Base-by-base conservation (phyloP, 2,888 invertebrate genomes). In the Pseudeuparius sepicola region DNA sequence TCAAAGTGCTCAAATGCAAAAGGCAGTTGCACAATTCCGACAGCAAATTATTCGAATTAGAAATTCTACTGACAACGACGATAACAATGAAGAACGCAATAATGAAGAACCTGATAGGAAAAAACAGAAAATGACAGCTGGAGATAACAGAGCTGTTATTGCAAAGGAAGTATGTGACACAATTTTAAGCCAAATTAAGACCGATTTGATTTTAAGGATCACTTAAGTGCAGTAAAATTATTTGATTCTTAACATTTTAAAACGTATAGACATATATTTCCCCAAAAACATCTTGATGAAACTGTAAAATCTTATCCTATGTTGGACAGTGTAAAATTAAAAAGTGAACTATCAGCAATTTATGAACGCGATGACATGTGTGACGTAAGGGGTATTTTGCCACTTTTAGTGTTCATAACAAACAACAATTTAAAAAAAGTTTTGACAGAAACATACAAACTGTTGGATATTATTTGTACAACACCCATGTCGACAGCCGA, bases 161-260 rank as follows among this genome's bases (percentile, higher is more conserved):
- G n/a, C n/a, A n/a, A n/a, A n/a, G n/a, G n/a, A n/a, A n/a, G n/a
- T n/a, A n/a, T n/a, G n/a, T n/a, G n/a, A n/a, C n/a, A n/a, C n/a
- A n/a, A n/a, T n/a, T n/a, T n/a, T n/a, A n/a, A n/a, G n/a, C n/a
- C n/a, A n/a, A n/a, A n/a, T n/a, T n/a, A n/a, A n/a, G 20, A 20
- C 20, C 20, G 20, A 20, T 20, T 20, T 20, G 20, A 20, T 20
- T 20, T 20, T 20, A 20, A 20, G 20, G 20, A 20, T 20, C 20
- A 20, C 20, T 20, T 20, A n/a, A 20, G n/a, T 20, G n/a, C 20
- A 20, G 20, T n/a, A 20, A 20, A 20, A 20, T 20, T 7, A 20
- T n/a, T 20, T 6, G 20, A 20, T 20, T 20, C n/a, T 20, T n/a
- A 20, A 20, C 6, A 20, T 20, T 20, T 20, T 20, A 6, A 20